A percentile compares a stretch with the other conserved stretches of the same genome.
Evolutionary conservation across 2,888 invertebrate genomes (phyloP).

Genomic region (Cryptocheilus praepositus): DNA sequence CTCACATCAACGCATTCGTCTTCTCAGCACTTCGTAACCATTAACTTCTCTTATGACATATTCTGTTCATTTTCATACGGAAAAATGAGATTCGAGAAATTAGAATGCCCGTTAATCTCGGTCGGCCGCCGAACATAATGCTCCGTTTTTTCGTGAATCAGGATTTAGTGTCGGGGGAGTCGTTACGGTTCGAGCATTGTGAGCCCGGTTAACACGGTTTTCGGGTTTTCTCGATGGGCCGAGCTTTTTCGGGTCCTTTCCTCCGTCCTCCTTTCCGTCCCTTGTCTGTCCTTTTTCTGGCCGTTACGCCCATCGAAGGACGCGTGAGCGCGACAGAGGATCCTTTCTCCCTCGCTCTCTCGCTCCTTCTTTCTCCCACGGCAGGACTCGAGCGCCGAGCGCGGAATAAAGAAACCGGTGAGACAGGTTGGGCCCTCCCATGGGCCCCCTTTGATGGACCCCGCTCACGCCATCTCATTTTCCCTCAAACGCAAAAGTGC

Average conservation of each 20-base stretch:
- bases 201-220: slow-evolving; percentile 38
- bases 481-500: slow-evolving; percentile 61
- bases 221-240: slow-evolving; percentile 54
- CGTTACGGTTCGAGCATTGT: slow-evolving; percentile 9
- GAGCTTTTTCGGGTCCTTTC: slow-evolving; percentile 20
- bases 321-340: slow-evolving; percentile 11
- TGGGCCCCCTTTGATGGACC: slow-evolving; percentile 28
- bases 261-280: neutral
- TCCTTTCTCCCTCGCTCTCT: slow-evolving; percentile 3
- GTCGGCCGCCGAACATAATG: too few relatives aligned
- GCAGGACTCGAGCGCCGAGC: slow-evolving; percentile 19
- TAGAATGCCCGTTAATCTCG: neutral
- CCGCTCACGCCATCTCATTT: slow-evolving; percentile 47
- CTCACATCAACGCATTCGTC: too few relatives aligned
- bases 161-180: neutral
- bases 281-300: slow-evolving; percentile 44
- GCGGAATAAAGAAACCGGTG: slow-evolving; percentile 36
- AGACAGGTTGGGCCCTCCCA: slow-evolving; percentile 26
- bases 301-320: slow-evolving; percentile 36
- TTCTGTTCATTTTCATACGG: too few relatives aligned
- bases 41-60: too few relatives aligned
- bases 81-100: too few relatives aligned
- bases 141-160: neutral
- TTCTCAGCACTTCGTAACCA: too few relatives aligned
- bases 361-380: slow-evolving; percentile 34